Evolutionary conservation across 1,140 invertebrate genomes (phyloP), one percentile per base, ranked within the genome.

Genomic region (Bombus sibiricus): DNA sequence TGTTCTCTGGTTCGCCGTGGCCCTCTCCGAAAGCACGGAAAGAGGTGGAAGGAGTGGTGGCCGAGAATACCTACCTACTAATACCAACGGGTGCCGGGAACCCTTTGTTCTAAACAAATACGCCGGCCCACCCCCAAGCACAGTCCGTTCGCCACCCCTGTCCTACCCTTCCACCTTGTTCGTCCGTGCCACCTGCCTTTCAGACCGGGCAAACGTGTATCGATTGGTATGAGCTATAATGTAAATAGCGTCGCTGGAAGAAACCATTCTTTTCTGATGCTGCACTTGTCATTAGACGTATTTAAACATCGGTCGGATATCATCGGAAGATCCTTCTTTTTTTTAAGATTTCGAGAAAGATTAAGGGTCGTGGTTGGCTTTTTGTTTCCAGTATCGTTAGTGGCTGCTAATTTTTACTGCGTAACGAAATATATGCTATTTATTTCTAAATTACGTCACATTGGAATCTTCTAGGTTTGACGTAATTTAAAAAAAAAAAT

Each of bases 51-150:
- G 84, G 83, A 92, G 90, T 88, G 90, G 86, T 91, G 87, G 91
- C 85, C 89, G 91, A 93, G 92, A 93, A 94, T 92, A 91, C 92
- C 92, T 90, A 91, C 88, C 86, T 89, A 93, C 91, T 92, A 92
- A 92, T 92, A 92, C 92, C 91, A 83, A 86, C 86, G 86, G 59
- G 78, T 88, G 73, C 86, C 68, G 86, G 83, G 74, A 82, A 81
- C 85, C 91, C 86, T 93, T 95, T 95, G 94, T 95, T 95, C 93
- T 93, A 93, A 95, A 94, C 93, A 95, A 95, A 95, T 94, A 93
- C 92, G 88, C 89, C 85, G 59, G 15, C 86, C 80, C 83, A 87
- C 84, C 82, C 73, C 59, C 68, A 15, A 32, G 47, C 15, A 41
- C 6, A 47, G 53, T 41, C 32, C 62, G 37, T 69, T 43, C 81